Percentiles rank a stretch among this genome's conserved stretches.
Evolutionary conservation across 1,140 invertebrate species (phyloP).

Genomic region (Brachionus paranguensis): DNA sequence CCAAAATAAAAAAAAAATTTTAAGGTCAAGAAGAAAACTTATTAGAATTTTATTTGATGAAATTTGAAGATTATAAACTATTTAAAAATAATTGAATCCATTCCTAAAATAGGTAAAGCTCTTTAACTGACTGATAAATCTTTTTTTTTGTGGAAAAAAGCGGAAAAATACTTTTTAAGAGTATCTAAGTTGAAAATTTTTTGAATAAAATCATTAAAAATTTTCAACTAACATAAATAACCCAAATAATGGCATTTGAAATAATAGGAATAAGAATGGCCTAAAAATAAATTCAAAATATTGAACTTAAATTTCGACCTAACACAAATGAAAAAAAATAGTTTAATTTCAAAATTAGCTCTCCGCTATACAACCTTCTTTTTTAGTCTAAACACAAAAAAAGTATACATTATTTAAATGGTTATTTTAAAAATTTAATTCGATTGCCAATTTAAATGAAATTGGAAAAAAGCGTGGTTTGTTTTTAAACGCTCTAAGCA

Average conservation of each 20-base stretch:
- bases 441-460: neutral
- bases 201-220: neutral
- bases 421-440: neutral
- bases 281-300: neutral
- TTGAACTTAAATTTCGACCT: neutral
- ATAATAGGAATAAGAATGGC: neutral
- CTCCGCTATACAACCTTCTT: neutral
- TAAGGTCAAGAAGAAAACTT: neutral
- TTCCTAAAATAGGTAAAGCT: neutral
- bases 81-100: too few relatives aligned
- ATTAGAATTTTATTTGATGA: neutral
- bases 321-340: neutral
- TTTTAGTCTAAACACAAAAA: neutral
- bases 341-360: neutral
- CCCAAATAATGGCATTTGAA: neutral
- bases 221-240: neutral
- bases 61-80: neutral
- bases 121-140: neutral
- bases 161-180: neutral
- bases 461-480: neutral
- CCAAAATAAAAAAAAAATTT: neutral
- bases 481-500: neutral
- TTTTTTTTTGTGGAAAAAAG: neutral
- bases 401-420: neutral
- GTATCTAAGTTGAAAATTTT: neutral